A percentile compares a stretch with the other conserved stretches of the same genome.
Evolutionary conservation across 2,888 invertebrate species (phyloP).

Genomic region (Scotopteryx bipunctaria): DNA sequence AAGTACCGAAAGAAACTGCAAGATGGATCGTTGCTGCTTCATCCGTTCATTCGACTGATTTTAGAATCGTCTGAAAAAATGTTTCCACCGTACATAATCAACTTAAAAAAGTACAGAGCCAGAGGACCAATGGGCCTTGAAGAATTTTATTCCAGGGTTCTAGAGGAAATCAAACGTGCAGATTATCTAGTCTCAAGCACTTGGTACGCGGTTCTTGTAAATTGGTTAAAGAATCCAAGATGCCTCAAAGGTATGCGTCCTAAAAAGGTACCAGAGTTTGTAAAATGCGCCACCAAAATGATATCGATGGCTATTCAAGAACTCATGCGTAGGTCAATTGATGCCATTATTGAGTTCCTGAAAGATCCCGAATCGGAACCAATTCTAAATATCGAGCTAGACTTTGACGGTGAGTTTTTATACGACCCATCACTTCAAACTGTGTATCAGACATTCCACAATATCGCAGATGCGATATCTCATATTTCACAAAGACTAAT

Average conservation of each 20-base stretch:
- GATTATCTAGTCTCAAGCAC: conserved; percentile 73
- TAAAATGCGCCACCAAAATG: conserved; percentile 72
- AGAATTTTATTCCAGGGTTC: conserved; percentile 58
- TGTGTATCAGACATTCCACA: conserved; percentile 82
- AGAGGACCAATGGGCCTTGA: conserved; percentile 66
- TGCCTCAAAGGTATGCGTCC: conserved; percentile 68
- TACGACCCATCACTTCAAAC: conserved; percentile 84
- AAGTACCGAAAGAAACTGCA: conserved; percentile 81
- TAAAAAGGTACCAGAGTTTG: conserved; percentile 65
- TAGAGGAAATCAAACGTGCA: conserved; percentile 69
- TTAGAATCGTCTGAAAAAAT: conserved; percentile 75
- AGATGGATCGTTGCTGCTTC: conserved; percentile 83
- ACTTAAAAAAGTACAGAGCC: conserved; percentile 74
- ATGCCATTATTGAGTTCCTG: conserved; percentile 83
- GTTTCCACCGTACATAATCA: conserved; percentile 81
- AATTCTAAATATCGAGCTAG: conserved; percentile 83
- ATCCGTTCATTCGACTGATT: conserved; percentile 85
- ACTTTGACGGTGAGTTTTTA: conserved; percentile 80
- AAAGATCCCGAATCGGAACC: conserved; percentile 82
- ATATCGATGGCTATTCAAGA: conserved; percentile 85
- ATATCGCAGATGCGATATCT: conserved; percentile 82
- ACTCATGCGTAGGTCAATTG: conserved; percentile 86
- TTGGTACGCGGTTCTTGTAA: conserved; percentile 71
- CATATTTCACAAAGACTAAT: conserved; percentile 83
- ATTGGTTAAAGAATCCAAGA: conserved; percentile 77